Base-by-base conservation (phyloP, 2,113 vertebrate species). In the Astur gentilis region DNA sequence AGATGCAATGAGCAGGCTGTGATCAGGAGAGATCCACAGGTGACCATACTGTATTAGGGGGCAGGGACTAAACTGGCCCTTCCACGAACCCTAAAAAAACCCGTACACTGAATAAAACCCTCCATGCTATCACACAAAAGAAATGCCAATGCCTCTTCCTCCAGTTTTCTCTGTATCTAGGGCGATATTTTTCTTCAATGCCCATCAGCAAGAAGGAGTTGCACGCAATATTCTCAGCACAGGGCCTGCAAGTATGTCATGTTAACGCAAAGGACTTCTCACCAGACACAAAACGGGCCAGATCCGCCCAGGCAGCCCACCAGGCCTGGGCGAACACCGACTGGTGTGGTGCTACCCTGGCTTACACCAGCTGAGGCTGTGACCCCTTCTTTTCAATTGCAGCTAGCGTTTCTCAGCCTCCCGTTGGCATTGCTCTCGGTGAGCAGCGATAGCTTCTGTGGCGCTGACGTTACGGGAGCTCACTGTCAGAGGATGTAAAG, bases 281-380 rank as follows among this genome's bases (percentile, higher is more conserved):
- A 10, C 38, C 13, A 4, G 0, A 10, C 10, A 25, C 26, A 47
- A 25, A 66, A 45, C 0, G 7, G 54, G 32, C 7, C 54, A 40
- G 44, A 23, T 15, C 44, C 58, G 14, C 16, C 40, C 49, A 5
- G 23, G 44, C 73, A 62, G 36, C 22, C 12, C 77, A 25, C 11
- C 55, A 34, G 57, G 38, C 11, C 2, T 29, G 36, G 77, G 50
- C 8, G 9, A 61, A 70, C 1, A 1, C 22, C 1, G 8, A 7
- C 40, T 13, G 16, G 11, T 16, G 40, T 2, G 6, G 60, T 4
- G 61, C n/a, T n/a, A 8, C 32, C 29, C 12, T 25, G 26, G 12
- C 42, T 71, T 3, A 54, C 18, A 11, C 69, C 62, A n/a, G 49
- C 36, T 19, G 32, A 47, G 61, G 70, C 90, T 65, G 54, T 26